A percentile compares a stretch with the other conserved stretches of the same genome.
phyloP scores from a whole-genome alignment of 2,113 vertebrate species.

The Xiphias gladius region DNA sequence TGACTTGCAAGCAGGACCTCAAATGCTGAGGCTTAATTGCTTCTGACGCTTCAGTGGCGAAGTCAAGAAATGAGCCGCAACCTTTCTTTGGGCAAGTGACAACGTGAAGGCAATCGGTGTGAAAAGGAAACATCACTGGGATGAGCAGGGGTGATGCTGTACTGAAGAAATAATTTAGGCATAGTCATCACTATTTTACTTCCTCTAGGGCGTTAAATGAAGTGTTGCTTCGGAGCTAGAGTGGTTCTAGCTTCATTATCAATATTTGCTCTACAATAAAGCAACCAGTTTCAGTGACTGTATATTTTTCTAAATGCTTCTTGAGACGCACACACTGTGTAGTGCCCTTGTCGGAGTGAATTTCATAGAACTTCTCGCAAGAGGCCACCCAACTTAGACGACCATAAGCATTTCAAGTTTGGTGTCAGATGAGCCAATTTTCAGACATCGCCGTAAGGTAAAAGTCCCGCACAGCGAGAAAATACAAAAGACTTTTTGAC shows the following conservation, averaged over 20 bases:
- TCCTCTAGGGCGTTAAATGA: slow-evolving; percentile 41
- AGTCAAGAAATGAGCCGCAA: slow-evolving; percentile 26
- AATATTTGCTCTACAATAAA: neutral
- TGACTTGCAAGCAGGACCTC: slow-evolving; percentile 54
- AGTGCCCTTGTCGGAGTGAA: slow-evolving; percentile 8
- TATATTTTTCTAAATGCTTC: slow-evolving; percentile 2
- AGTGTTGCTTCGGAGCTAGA: neutral
- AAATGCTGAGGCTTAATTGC: slow-evolving; percentile 49
- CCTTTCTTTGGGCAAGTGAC: slow-evolving; percentile 48
- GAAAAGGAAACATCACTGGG: slow-evolving; percentile 37
- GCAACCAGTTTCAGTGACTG: neutral
- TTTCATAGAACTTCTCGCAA: neutral
- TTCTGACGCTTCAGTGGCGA: slow-evolving; percentile 47
- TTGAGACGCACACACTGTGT: neutral
- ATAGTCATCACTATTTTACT: slow-evolving; percentile 34
- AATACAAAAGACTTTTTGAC: slow-evolving; percentile 4
- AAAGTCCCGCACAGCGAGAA: neutral
- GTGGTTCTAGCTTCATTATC: neutral
- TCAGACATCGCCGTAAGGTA: no score
- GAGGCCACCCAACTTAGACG: neutral
- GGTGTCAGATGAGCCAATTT: slow-evolving; percentile 14
- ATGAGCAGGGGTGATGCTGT: slow-evolving; percentile 23
- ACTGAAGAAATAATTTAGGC: slow-evolving; percentile 25
- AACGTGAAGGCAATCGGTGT: slow-evolving; percentile 45
- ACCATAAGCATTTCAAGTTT: slow-evolving; percentile 1